Base-by-base conservation (phyloP, 1,140 invertebrate genomes). In the Calycopis cecrops region DNA sequence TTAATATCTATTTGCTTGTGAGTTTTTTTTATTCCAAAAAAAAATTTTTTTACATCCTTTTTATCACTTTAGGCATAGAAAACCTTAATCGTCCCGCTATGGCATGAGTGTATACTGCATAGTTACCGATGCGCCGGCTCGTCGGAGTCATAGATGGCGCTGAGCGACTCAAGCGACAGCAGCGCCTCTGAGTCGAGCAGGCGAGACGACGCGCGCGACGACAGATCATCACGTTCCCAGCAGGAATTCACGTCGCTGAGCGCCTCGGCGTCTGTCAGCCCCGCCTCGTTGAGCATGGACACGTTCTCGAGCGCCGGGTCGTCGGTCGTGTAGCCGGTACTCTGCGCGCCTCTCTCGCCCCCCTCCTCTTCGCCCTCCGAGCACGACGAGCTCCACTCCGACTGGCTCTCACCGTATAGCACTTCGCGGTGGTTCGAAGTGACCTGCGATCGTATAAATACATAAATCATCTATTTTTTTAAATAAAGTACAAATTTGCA, bases 211-310 rank as follows among this genome's bases (percentile, higher is more conserved):
- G 94, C 94, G 54, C 94, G 86, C 0, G 93, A 94, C 60, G 94
- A 92, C 28, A 93, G 93, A 18, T 94, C 94, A 73, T 93, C 93
- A 62, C 93, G 89, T 73, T 94, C 93, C 63, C 94, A 94, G 57
- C 94, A 91, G n/a, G 94, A 95, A 82, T 95, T 96, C 18, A 95
- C 93, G 78, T 96, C 94, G 72, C 94, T 95, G 42, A 95, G 81
- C 7, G 94, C 94, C 90, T 96, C 94, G 7, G 93, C 94, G 87
- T 96, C 94, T 7, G 94, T 96, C 16, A 95, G 90, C n/a, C 94
- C 94, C 37, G 93, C 92, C 81, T 95, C 94, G 83, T 95, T 95
- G 11, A 95, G 80, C 89, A 95, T 91, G 18, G 94, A 95, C 8
- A 94, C 91, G 84, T 95, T 95, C 78, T 95, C 94, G 8, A 95